Conservation (phyloP, 2,113 vertebrate species). For the Gallinago jamesoni region DNA sequence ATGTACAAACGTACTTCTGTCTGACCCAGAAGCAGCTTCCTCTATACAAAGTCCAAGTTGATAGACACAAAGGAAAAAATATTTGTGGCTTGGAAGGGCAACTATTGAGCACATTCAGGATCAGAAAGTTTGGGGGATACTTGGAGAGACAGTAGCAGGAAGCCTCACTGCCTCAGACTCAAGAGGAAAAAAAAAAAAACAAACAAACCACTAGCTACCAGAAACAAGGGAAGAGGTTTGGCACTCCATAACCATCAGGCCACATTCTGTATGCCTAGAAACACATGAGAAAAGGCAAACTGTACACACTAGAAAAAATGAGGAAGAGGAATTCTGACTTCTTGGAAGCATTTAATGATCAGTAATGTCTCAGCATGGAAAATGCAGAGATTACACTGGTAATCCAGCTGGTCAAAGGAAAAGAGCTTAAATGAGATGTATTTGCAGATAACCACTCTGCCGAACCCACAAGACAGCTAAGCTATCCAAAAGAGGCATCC, state of each 20-base stretch:
- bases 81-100: neutral
- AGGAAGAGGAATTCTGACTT: neutral
- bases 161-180: neutral
- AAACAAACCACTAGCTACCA: neutral
- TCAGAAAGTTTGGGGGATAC: neutral
- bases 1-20: neutral
- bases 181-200: neutral
- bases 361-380: neutral
- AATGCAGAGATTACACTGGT: neutral
- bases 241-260: neutral
- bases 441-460: neutral
- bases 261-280: neutral
- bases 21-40: neutral
- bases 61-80: neutral
- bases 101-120: neutral
- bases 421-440: neutral
- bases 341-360: neutral
- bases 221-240: neutral
- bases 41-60: neutral
- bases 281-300: neutral
- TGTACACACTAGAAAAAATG: neutral
- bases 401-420: neutral
- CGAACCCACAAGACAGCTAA: neutral
- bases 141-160: neutral
- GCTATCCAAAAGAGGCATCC: neutral